Evolutionary conservation across 2,888 invertebrate genomes (phyloP).

Genomic region (Pammene aurita): DNA sequence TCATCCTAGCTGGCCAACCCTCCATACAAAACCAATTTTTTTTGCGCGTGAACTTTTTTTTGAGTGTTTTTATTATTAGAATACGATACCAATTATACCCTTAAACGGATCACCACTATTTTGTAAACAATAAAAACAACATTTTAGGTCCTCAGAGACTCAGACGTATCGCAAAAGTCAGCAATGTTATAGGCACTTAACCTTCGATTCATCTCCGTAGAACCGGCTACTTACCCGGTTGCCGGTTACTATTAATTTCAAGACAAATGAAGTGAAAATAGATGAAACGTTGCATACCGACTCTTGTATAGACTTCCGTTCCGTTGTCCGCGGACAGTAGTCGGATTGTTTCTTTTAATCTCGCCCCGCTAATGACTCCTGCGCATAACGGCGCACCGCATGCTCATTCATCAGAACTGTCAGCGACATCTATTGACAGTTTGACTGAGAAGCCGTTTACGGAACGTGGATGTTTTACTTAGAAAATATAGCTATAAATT

Average conservation of each 20-base stretch:
- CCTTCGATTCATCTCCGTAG: conserved; percentile 10
- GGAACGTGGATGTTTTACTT: conserved; percentile 42
- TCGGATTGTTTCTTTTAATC: conserved; percentile 78
- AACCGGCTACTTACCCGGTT: conserved; percentile 38
- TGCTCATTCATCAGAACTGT: conserved; percentile 79
- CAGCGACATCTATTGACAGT: conserved; percentile 81
- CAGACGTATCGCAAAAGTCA: not conserved
- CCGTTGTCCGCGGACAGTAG: conserved; percentile 60
- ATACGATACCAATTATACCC: too few relatives aligned
- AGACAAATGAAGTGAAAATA: conserved; percentile 49
- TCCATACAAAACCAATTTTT: too few relatives aligned
- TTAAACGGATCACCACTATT: too few relatives aligned
- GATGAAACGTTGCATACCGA: conserved; percentile 57
- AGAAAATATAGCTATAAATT: conserved; percentile 29
- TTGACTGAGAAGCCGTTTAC: conserved; percentile 64
- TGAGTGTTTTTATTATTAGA: too few relatives aligned
- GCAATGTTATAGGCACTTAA: conserved; percentile 9
- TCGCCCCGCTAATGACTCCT: conserved; percentile 51
- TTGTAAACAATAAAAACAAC: too few relatives aligned
- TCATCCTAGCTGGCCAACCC: too few relatives aligned
- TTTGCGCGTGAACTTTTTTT: too few relatives aligned
- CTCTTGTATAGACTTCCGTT: conserved; percentile 74
- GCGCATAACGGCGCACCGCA: conserved; percentile 69
- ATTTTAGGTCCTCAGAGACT: too few relatives aligned
- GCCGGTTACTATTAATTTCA: conserved; percentile 39